Evolutionary conservation across 2,113 vertebrate genomes (phyloP), one percentile per base, ranked within the genome.

Genomic region (Neolamprologus modestus): DNA sequence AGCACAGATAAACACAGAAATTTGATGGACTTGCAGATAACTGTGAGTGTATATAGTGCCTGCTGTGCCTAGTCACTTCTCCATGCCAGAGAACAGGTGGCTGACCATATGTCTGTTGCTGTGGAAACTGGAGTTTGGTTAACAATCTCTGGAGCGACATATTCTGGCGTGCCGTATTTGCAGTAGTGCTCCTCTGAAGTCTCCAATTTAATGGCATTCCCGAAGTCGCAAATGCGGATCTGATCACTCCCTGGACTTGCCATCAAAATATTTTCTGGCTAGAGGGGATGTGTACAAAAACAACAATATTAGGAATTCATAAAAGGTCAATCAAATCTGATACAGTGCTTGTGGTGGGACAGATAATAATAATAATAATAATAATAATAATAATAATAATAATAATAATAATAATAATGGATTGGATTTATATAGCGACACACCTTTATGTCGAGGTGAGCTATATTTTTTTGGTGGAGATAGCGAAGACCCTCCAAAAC

Each of bases 261-360:
- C 94, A 99, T 97, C 79, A 99, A 94, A 90, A 99, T 97, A 84
- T 99, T 99, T 95, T 98, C 98, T 2, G 98, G 98, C 98, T 99
- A 87, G 4, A 82, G 24, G 3, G 54, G 17, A 24, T 21, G 3
- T 4, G 63, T 1, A 47, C 17, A 47, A 37, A 81, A 17, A 52
- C 13, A 55, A 19, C 6, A 87, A 8, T 1, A 13, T 24, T n/a
- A 53, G 54, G 8, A 17, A 50, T 40, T 26, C 33, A 52, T 55
- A 14, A n/a, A 54, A 42, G 47, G 26, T 19, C 8, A 6, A 12
- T 9, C 10, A 12, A 33, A 33, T 78, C 45, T 33, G 10, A 52
- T 31, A 52, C 28, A 12, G 45, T 31, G 4, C 26, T n/a, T 40
- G 17, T 28, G 28, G 21, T 59, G 13, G n/a, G 53, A 35, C 35